These are phyloP conservation scores for Lithophane socia DNA, from an alignment of 2,888 invertebrate species.

Conservation along the genomic window DNA sequence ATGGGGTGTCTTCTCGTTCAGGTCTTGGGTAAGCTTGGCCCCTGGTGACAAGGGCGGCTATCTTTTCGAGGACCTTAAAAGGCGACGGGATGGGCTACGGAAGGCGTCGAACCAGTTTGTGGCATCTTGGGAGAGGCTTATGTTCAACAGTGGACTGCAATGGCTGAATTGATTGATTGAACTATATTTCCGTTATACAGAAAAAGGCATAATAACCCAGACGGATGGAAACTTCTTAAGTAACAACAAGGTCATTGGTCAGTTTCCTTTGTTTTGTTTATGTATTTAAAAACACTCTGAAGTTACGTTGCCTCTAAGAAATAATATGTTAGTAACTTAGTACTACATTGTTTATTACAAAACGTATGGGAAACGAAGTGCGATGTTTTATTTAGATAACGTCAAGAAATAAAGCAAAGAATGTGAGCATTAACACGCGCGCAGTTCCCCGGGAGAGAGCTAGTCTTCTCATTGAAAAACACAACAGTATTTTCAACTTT, in stretches of 20 bases:
- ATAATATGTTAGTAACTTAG: constrained; percentile 30
- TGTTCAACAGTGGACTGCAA: too few species aligned
- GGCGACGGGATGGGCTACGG: too few species aligned
- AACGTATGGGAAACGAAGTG: constrained; percentile 45
- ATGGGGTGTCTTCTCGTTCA: too few species aligned
- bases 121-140: too few species aligned
- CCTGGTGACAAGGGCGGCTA: neutral
- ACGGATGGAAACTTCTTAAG: neutral
- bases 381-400: constrained; percentile 65
- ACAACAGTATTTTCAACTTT: constrained; percentile 17
- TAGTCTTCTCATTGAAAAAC: neutral
- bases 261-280: constrained; percentile 2
- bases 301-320: constrained; percentile 28
- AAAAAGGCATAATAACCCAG: neutral
- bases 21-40: too few species aligned
- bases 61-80: too few species aligned
- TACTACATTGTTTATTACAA: constrained; percentile 39
- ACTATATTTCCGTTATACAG: too few species aligned
- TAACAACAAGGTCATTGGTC: constrained; percentile 16
- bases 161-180: too few species aligned
- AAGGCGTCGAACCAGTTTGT: too few species aligned
- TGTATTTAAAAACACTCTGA: constrained; percentile 20
- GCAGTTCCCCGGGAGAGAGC: constrained; percentile 44
- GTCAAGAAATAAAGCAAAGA: constrained; percentile 51
- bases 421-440: constrained; percentile 49